A percentile compares a stretch with the other conserved stretches of the same genome.
Evolutionary conservation across 1,140 invertebrate species (phyloP).

Genomic region (Pseudomyrmex concolor): DNA sequence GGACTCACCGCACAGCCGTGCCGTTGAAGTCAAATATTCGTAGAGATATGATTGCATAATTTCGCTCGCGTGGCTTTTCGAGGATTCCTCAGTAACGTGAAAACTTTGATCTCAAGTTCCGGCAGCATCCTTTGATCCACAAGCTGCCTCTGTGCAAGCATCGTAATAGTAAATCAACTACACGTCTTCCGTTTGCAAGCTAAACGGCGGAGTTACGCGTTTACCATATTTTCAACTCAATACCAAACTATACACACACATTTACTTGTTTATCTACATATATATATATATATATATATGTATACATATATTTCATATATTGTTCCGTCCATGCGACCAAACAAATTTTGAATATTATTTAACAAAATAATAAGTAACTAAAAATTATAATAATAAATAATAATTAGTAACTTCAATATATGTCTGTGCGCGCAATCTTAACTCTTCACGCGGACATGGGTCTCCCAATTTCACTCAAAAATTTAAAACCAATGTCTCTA

Average conservation of each 20-base stretch:
- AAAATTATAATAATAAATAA: too few species aligned
- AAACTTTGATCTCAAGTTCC: slow-evolving; percentile 39
- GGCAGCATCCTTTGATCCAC: not conserved
- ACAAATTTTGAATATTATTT: slow-evolving; percentile 4
- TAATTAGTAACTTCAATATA: too few species aligned
- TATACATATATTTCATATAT: not conserved
- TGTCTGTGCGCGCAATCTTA: too few species aligned
- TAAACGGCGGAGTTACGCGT: slow-evolving; percentile 8
- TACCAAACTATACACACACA: not conserved
- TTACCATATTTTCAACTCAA: slow-evolving; percentile 15
- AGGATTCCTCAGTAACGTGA: slow-evolving; percentile 21
- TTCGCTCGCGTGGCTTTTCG: slow-evolving; percentile 35
- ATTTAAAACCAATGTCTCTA: too few species aligned
- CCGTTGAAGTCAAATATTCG: slow-evolving; percentile 65
- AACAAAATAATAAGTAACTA: not conserved
- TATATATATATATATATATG: not conserved
- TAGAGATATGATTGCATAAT: slow-evolving; percentile 63
- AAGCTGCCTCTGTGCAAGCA: not conserved
- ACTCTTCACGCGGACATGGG: too few species aligned
- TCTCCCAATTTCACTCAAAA: too few species aligned
- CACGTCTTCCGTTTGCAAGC: not conserved
- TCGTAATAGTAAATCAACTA: slow-evolving; percentile 44
- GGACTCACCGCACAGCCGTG: slow-evolving; percentile 35
- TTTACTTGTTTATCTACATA: not conserved
- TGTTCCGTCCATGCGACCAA: not conserved